Evolutionary conservation across 1,140 invertebrate species (phyloP), one percentile per base, ranked within the genome.

Genomic region (Lordiphosa mommai): DNA sequence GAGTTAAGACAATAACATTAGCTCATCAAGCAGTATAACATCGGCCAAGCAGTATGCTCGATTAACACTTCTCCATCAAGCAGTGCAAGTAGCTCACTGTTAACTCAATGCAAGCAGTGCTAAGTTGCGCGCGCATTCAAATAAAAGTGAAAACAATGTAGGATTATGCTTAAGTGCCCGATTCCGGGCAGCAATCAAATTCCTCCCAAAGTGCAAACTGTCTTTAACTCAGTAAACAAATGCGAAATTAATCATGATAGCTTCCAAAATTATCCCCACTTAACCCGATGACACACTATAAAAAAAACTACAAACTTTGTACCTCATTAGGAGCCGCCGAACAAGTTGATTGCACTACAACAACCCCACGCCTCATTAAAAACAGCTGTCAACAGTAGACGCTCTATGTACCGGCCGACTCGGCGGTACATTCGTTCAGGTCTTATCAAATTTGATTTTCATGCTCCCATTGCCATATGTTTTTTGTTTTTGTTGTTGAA

Each of bases 381-480:
- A 66, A 70, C 67, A 70, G 67, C 67, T 66, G 61, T 66, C 49
- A 50, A 48, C 9, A 44, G 46, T 34, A 30, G 33, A 38, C 27
- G 47, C 38, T 61, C 61, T 61, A 33, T 61, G 57, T 51, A 51
- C 46, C 12, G 16, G 16, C 29, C 33, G 29, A n/a, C n/a, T n/a
- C n/a, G n/a, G n/a, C n/a, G n/a, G 43, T 44, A 43, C 41, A 32
- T 50, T 10, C 10, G 7, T 6, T 2, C 9, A 20, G 27, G 14
- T 23, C 17, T 44, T 66, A 61, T 70, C 67, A 70, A 44, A 61
- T 50, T 4, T 43, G 56, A 27, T 66, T 66, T 66, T 61, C 36
- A 61, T 60, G 61, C 66, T 50, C 48, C 32, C 66, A 49, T 65
- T 60, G 50, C 46, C 55, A 61, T 66, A 61, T 70, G 67, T 34